These are phyloP conservation scores for Daboia siamensis DNA, from an alignment of 2,113 vertebrate genomes.

Conservation along the genomic window DNA sequence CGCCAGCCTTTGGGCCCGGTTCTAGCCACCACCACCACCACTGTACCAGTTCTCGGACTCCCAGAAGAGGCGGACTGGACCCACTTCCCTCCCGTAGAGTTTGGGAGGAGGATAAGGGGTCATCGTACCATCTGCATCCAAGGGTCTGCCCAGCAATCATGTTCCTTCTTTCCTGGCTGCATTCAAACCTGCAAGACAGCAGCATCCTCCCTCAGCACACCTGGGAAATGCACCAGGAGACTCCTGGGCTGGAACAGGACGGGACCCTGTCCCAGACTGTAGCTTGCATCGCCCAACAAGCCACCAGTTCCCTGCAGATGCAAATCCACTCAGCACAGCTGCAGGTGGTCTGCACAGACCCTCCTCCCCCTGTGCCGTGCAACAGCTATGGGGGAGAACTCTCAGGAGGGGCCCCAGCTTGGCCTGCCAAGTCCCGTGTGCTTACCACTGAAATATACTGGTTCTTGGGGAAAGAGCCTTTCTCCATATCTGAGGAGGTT, in stretches of 20 bases:
- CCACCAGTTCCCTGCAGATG: too few relatives aligned
- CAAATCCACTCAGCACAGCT: too few relatives aligned
- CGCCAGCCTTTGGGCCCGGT: neutral
- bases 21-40: neutral
- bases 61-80: neutral
- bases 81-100: neutral
- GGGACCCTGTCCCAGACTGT: neutral
- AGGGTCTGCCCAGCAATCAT: neutral
- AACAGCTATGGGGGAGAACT: neutral
- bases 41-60: neutral
- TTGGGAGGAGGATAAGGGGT: neutral
- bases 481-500: slow-evolving; percentile 53
- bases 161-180: neutral
- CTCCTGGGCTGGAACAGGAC: neutral
- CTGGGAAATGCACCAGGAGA: neutral
- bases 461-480: slow-evolving; percentile 66
- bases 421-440: slow-evolving; percentile 10
- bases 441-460: slow-evolving; percentile 82
- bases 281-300: neutral
- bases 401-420: neutral
- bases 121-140: neutral
- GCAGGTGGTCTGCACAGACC: too few relatives aligned
- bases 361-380: accelerated
- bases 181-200: slow-evolving; percentile 17
- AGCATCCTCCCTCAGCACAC: neutral